These are phyloP conservation scores for Onychomys torridus DNA, from an alignment of 2,797 vertebrate genomes.

Conservation along the genomic window DNA sequence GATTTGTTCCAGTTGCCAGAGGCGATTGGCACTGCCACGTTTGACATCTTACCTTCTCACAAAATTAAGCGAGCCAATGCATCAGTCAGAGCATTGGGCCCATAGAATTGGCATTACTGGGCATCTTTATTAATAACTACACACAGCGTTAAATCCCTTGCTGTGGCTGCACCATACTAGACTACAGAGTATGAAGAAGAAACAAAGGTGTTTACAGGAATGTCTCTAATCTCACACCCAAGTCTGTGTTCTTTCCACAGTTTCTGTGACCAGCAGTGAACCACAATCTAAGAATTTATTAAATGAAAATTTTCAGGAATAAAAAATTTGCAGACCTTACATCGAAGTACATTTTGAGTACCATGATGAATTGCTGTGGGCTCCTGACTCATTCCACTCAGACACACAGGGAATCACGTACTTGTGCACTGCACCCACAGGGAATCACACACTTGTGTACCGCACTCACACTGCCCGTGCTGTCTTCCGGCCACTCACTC, in stretches of 20 bases:
- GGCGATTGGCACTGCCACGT: neutral
- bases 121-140: neutral
- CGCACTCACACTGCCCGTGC: fast-evolving
- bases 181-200: too few relatives aligned
- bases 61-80: neutral
- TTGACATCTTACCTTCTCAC: slow-evolving; percentile 48
- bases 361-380: neutral
- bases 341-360: neutral
- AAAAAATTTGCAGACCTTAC: neutral
- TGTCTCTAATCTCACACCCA: fast-evolving
- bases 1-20: slow-evolving; percentile 47
- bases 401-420: too few relatives aligned
- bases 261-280: neutral
- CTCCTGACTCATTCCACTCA: neutral
- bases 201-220: fast-evolving
- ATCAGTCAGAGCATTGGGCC: neutral
- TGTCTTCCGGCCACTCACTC: neutral
- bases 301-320: neutral
- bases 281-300: neutral
- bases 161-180: neutral
- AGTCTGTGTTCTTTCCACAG: neutral
- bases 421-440: too few relatives aligned
- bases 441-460: too few relatives aligned
- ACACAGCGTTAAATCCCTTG: neutral
- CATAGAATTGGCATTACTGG: neutral